Evolutionary conservation across 2,113 vertebrate species (phyloP).

Genomic region (Dryoscopus gambensis): DNA sequence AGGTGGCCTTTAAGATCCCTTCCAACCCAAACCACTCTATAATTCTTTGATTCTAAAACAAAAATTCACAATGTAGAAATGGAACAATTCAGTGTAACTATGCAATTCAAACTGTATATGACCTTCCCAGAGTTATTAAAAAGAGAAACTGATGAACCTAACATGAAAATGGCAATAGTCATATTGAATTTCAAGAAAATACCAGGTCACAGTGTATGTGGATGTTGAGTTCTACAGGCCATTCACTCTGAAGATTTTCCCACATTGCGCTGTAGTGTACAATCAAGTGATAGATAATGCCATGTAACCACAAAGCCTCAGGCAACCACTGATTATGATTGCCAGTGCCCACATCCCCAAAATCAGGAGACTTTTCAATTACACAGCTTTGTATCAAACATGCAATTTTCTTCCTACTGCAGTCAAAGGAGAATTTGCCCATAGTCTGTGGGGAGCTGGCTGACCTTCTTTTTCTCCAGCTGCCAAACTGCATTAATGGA

Average conservation of each 20-base stretch:
- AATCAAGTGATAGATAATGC: neutral
- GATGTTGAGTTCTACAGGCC: neutral
- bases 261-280: neutral
- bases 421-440: neutral
- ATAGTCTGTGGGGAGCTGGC: neutral
- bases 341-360: neutral
- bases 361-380: neutral
- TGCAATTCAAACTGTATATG: neutral
- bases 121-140: neutral
- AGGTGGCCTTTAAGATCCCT: neutral
- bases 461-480: neutral
- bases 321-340: neutral
- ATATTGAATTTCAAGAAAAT: neutral
- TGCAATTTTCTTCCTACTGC: neutral
- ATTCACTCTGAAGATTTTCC: neutral
- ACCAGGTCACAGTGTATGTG: neutral
- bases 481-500: neutral
- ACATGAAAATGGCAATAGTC: neutral
- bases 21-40: neutral
- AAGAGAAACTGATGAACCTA: neutral
- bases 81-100: neutral
- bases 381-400: neutral
- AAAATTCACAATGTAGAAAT: neutral
- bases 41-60: neutral
- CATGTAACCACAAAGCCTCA: neutral